Percentiles rank a stretch among this genome's conserved stretches.
These are phyloP conservation scores for Julus scanicus DNA, from an alignment of 2,888 invertebrate genomes.

Conservation along the genomic window DNA sequence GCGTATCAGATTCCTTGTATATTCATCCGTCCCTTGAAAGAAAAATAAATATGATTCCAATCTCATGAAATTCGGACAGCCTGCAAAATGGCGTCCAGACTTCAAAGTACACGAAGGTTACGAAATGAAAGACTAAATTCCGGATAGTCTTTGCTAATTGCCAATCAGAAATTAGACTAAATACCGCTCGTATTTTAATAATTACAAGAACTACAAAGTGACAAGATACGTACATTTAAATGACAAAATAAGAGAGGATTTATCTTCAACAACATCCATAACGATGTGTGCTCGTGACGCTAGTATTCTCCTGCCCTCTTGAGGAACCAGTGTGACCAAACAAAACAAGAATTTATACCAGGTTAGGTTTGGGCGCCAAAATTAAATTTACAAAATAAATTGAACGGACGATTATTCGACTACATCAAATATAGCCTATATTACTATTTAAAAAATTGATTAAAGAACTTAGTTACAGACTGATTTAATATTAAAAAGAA, in stretches of 20 bases:
- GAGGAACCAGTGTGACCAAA: background rate
- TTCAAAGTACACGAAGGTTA: background rate
- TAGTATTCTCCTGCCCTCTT: too few relatives aligned
- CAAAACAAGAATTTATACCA: background rate
- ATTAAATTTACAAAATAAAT: too few relatives aligned
- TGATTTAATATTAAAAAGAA: too few relatives aligned
- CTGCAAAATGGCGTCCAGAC: conserved; percentile 37
- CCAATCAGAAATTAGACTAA: background rate
- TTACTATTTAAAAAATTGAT: too few relatives aligned
- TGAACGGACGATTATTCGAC: too few relatives aligned
- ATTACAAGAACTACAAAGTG: background rate
- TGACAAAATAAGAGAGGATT: conserved; percentile 46
- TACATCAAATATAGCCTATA: too few relatives aligned
- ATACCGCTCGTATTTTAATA: background rate
- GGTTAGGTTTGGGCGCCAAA: background rate
- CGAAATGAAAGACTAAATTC: background rate
- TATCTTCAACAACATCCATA: conserved; percentile 4
- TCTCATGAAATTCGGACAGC: background rate
- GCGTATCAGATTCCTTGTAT: conserved; percentile 44
- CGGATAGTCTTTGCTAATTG: background rate
- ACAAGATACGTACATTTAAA: conserved; percentile 30
- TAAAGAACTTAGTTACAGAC: too few relatives aligned
- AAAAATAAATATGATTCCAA: background rate
- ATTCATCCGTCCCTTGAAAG: conserved; percentile 52
- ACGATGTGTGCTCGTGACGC: too few relatives aligned